Percentiles rank a stretch among this genome's conserved stretches.
Evolutionary conservation across 2,113 vertebrate genomes (phyloP).

Genomic region (Lipophrys pholis): DNA sequence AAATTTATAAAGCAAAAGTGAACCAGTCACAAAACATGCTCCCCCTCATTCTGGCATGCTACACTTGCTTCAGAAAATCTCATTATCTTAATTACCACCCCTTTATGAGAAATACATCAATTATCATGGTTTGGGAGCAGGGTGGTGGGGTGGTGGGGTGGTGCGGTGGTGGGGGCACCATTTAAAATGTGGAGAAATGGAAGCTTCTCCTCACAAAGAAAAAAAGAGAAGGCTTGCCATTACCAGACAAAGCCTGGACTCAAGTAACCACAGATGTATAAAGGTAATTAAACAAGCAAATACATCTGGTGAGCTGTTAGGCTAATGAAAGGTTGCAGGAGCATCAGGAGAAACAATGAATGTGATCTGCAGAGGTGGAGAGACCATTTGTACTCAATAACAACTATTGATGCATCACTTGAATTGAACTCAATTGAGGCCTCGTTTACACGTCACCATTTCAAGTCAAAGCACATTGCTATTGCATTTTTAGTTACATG

Average conservation of each 20-base stretch:
- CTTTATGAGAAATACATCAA: slow-evolving; percentile 72
- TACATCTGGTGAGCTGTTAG: slow-evolving; percentile 14
- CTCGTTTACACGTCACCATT: too few relatives aligned
- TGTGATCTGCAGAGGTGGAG: too few relatives aligned
- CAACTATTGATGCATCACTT: too few relatives aligned
- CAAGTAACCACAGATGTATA: slow-evolving; percentile 11
- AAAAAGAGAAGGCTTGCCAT: slow-evolving; percentile 21
- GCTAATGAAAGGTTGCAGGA: slow-evolving; percentile 18
- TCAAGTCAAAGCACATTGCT: too few relatives aligned
- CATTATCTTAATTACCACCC: slow-evolving; percentile 73
- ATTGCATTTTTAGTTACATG: too few relatives aligned
- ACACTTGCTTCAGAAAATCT: slow-evolving; percentile 69
- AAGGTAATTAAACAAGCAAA: slow-evolving; percentile 53
- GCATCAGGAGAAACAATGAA: neutral
- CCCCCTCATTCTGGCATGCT: slow-evolving; percentile 53
- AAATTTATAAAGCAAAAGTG: slow-evolving; percentile 49
- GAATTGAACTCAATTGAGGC: too few relatives aligned
- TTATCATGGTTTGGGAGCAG: slow-evolving; percentile 44
- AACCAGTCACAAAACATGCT: slow-evolving; percentile 39
- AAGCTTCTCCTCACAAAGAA: slow-evolving; percentile 38
- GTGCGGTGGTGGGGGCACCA: slow-evolving; percentile 23
- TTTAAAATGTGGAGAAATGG: slow-evolving; percentile 41
- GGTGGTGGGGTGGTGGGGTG: neutral
- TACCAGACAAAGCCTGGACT: slow-evolving; percentile 22
- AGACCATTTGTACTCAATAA: too few relatives aligned